A percentile compares a stretch with the other conserved stretches of the same genome.
Conservation (phyloP, 2,888 invertebrate genomes). For the Dolomedes plantarius region DNA sequence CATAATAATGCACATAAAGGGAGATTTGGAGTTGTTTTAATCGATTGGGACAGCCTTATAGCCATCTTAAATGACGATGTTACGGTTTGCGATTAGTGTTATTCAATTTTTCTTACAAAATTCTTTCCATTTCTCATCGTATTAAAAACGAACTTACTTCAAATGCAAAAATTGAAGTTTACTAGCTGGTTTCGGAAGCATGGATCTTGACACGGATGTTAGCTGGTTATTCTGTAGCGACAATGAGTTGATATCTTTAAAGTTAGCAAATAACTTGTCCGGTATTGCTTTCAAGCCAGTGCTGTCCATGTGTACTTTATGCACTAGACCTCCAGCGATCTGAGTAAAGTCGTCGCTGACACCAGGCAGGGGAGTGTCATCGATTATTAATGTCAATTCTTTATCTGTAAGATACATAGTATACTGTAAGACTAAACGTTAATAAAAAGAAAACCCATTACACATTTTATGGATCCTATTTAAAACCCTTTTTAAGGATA, state of each 20-base stretch:
- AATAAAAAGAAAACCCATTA: too few species aligned
- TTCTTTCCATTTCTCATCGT: too few species aligned
- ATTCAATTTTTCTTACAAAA: too few species aligned
- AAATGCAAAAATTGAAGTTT: slow-evolving; percentile 46
- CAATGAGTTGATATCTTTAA: slow-evolving; percentile 34
- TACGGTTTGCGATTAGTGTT: too few species aligned
- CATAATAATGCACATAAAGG: too few species aligned
- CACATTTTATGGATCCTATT: too few species aligned
- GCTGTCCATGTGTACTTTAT: slow-evolving; percentile 49
- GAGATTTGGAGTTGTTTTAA: too few species aligned
- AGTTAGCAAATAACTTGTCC: slow-evolving; percentile 22
- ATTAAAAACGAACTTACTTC: too few species aligned
- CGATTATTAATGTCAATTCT: slow-evolving; percentile 52
- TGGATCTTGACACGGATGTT: slow-evolving; percentile 34
- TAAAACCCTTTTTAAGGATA: too few species aligned
- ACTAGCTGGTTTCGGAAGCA: slow-evolving; percentile 45
- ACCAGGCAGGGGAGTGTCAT: slow-evolving; percentile 42
- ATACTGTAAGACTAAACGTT: too few species aligned
- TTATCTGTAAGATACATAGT: slow-evolving; percentile 15
- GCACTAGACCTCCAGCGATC: slow-evolving; percentile 42
- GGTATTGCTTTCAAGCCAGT: slow-evolving; percentile 26
- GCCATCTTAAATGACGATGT: too few species aligned
- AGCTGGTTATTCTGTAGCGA: slow-evolving; percentile 61
- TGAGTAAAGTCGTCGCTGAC: slow-evolving; percentile 26
- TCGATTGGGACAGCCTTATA: too few species aligned